Conservation (phyloP, 2,888 invertebrate species). For the Pristionchus fissidentatus region DNA sequence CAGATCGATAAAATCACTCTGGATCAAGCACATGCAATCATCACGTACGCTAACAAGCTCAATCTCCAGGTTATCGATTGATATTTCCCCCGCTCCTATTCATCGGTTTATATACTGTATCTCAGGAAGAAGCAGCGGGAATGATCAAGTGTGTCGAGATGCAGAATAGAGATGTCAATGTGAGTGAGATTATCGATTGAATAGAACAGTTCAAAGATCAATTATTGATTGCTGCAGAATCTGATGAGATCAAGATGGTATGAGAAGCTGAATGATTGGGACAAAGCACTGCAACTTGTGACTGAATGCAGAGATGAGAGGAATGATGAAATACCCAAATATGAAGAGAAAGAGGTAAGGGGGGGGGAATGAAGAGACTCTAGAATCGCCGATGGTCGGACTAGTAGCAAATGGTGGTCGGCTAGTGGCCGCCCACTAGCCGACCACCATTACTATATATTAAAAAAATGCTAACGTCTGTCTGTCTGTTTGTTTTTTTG, state of each 20-base stretch:
- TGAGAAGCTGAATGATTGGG: constrained; percentile 98
- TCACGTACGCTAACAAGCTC: constrained; percentile 93
- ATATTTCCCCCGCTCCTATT: not conserved
- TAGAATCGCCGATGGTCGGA: no score
- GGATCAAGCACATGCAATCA: constrained; percentile 80
- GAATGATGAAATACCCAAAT: not conserved
- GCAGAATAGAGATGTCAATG: not conserved
- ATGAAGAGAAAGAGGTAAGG: constrained; percentile 55
- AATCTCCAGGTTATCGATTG: constrained; percentile 85
- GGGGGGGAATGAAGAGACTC: not conserved
- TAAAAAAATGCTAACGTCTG: no score
- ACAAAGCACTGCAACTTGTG: constrained; percentile 91
- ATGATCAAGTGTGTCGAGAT: constrained; percentile 4
- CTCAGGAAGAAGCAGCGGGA: constrained; percentile 35
- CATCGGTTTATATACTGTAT: not conserved
- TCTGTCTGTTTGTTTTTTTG: no score
- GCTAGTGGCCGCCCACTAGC: no score
- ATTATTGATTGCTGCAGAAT: constrained; percentile 6
- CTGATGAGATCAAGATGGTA: constrained; percentile 90
- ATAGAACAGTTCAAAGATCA: not conserved
- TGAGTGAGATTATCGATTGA: not conserved
- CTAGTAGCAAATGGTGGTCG: no score
- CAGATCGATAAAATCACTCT: not conserved
- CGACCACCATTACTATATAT: no score
- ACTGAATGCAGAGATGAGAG: constrained; percentile 79